Evolutionary conservation across 92 coral and sea anemone genomes (phyloP).

Genomic region (Anthopleura xanthogrammica): DNA sequence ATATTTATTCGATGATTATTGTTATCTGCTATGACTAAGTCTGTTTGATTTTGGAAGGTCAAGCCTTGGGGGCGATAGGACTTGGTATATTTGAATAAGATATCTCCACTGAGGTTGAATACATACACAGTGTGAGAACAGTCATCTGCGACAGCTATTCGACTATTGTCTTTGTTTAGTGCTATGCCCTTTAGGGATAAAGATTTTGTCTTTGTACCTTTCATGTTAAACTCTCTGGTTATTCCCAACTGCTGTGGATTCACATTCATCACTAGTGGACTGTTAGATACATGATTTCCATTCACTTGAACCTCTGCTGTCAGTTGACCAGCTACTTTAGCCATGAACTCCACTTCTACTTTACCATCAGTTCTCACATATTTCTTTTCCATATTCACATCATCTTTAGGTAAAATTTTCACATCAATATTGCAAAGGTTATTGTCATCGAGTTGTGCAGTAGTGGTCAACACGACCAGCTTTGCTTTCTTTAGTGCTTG

Average conservation of each 20-base stretch:
- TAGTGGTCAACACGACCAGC: too few relatives aligned
- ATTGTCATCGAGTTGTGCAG: too few relatives aligned
- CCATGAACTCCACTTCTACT: not conserved
- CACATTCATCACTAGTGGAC: slow-evolving; percentile 9
- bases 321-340: not conserved
- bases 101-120: slow-evolving; percentile 2
- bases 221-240: not conserved
- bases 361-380: not conserved
- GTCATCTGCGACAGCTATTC: not conserved
- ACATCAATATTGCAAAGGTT: too few relatives aligned
- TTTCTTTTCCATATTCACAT: not conserved
- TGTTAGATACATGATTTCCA: not conserved
- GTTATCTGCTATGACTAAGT: slow-evolving; percentile 8
- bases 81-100: not conserved
- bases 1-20: slow-evolving; percentile 2
- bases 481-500: too few relatives aligned
- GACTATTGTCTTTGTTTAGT: not conserved
- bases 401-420: not conserved
- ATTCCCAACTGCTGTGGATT: not conserved
- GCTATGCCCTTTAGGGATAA: not conserved
- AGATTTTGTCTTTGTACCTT: not conserved
- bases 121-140: not conserved
- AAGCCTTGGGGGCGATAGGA: slow-evolving; percentile 2
- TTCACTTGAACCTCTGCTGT: slow-evolving; percentile 6
- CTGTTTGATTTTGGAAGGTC: not conserved